Conservation (phyloP, 2,113 vertebrate species). For the Seriola quinqueradiata region DNA sequence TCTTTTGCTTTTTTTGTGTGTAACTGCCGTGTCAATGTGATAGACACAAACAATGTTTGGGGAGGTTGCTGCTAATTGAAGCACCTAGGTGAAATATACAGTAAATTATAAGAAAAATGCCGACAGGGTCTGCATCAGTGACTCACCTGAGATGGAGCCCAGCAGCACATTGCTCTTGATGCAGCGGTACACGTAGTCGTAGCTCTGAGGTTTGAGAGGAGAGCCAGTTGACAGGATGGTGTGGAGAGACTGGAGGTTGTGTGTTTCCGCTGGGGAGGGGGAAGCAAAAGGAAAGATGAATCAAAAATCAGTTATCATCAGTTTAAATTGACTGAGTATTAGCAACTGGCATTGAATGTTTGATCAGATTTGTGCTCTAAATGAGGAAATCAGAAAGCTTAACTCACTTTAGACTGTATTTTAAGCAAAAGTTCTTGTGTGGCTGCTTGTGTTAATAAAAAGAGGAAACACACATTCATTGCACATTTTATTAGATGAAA, state of each 20-base stretch:
- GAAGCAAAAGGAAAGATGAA: neutral
- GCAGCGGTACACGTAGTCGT: slow-evolving; percentile 93
- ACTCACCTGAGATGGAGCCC: slow-evolving; percentile 95
- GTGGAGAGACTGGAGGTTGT: slow-evolving; percentile 94
- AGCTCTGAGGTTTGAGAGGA: slow-evolving; percentile 93
- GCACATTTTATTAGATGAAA: neutral
- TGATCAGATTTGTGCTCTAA: neutral
- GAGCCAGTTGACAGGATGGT: slow-evolving; percentile 96
- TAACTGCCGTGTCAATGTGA: neutral
- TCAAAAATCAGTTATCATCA: too few relatives aligned
- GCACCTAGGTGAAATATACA: neutral
- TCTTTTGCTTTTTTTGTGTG: slow-evolving; percentile 6
- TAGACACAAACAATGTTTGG: neutral
- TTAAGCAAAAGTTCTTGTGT: neutral
- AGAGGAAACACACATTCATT: neutral
- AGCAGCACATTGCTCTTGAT: slow-evolving; percentile 92
- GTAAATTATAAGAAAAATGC: neutral
- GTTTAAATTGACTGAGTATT: neutral
- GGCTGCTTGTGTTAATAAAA: neutral
- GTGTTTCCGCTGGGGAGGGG: slow-evolving; percentile 87
- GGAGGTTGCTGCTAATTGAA: neutral
- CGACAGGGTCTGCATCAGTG: neutral
- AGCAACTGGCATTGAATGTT: neutral
- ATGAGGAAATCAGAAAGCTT: too few relatives aligned
- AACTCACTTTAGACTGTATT: neutral